Evolutionary conservation across 2,113 vertebrate species (phyloP).

Genomic region (Suncus etruscus): DNA sequence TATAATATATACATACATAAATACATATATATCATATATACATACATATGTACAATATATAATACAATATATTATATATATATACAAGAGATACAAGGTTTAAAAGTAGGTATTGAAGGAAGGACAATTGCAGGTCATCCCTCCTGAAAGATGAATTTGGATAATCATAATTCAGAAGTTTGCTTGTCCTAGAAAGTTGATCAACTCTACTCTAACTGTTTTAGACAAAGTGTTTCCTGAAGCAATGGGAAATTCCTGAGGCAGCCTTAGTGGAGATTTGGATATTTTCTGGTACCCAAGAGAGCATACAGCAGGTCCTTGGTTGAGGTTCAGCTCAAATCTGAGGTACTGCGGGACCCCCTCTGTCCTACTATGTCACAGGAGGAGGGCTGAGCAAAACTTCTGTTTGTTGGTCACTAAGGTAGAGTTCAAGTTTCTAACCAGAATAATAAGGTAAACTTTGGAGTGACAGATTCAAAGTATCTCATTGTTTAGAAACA

Average conservation of each 20-base stretch:
- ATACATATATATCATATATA: no score
- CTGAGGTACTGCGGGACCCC: neutral
- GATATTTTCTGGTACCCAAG: no score
- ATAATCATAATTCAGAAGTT: neutral
- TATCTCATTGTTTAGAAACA: slow-evolving; percentile 74
- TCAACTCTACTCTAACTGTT: neutral
- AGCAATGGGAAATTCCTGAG: neutral
- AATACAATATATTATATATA: no score
- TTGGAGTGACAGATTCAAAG: neutral
- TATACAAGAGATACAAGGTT: neutral
- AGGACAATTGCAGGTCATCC: neutral
- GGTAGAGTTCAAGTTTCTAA: neutral
- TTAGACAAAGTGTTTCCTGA: neutral
- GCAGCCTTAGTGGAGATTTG: neutral
- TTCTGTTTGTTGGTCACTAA: neutral
- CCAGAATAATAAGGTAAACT: neutral
- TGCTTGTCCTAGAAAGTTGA: neutral
- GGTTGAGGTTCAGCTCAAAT: neutral
- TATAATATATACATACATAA: no score
- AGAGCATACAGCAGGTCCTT: neutral
- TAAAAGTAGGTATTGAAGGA: neutral
- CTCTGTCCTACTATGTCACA: neutral
- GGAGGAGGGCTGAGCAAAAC: no score
- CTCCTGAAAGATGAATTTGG: neutral
- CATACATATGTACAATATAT: no score